Base-by-base conservation (phyloP, 2,113 vertebrate species). In the Alligator sinensis region DNA sequence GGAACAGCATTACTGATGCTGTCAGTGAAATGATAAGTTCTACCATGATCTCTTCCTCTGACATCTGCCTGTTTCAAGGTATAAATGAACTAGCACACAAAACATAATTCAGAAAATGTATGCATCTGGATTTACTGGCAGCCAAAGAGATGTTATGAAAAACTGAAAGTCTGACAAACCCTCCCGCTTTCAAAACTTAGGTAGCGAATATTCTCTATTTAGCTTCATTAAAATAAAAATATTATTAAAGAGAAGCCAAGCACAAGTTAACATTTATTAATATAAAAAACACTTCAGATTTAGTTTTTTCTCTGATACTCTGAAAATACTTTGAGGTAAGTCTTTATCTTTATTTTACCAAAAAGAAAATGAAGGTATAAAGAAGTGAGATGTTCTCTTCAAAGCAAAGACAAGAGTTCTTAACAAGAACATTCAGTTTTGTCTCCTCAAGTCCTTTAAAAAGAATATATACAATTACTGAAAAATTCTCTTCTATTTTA, bases 141-240 rank as follows among this genome's bases (percentile, higher is more conserved):
- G 38, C 75, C 80, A 58, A 84, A 95, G 82, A 81, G 61, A 86
- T 6, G 4, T 25, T 88, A 76, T 80, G 38, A 91, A 94, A 80
- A 75, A 83, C 24, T 95, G 95, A 89, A 97, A 95, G 21, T 21
- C 58, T 95, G 90, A 95, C 91, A 97, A 96, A 92, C 38, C 21
- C 57, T 91, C 72, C 66, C 81, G 87, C 88, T 96, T 96, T 93
- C 62, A 87, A 86, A 94, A 91, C 59, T 80, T 86, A 87, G 7
- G 77, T 58, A 84, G 60, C 28, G 80, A 92, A 84, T 89, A 25
- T 88, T 93, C 95, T 79, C 58, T 64, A 21, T 95, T 96, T 60
- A 82, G 17, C 19, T 61, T 91, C 58, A 83, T 93, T 87, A 87
- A 80, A 95, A 72, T 60, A 83, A 47, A 66, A 92, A 88, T 83